Evolutionary conservation across 2,888 invertebrate genomes (phyloP).

Genomic region (Acleris laterana): DNA sequence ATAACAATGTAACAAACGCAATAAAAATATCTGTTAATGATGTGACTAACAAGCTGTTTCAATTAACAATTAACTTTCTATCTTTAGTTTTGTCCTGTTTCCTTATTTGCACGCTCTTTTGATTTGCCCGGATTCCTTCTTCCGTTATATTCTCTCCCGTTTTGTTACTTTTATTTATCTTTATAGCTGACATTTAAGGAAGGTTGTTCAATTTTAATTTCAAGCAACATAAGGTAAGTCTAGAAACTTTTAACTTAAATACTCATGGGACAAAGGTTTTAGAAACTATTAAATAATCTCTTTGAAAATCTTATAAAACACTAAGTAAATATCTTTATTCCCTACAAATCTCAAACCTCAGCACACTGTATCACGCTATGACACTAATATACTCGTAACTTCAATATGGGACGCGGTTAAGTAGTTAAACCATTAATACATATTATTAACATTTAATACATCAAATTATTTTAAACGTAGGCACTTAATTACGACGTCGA

Average conservation of each 20-base stretch:
- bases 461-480: too few relatives aligned
- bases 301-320: too few relatives aligned
- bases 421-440: too few relatives aligned
- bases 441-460: too few relatives aligned
- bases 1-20: background rate
- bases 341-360: too few relatives aligned
- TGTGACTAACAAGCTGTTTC: conserved; percentile 28
- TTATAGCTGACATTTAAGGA: background rate
- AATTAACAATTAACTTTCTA: conserved; percentile 34
- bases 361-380: too few relatives aligned
- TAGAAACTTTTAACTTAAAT: background rate
- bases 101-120: conserved; percentile 56
- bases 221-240: background rate
- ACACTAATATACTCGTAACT: too few relatives aligned
- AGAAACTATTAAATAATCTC: too few relatives aligned
- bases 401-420: too few relatives aligned
- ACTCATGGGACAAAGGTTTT: background rate
- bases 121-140: conserved; percentile 61
- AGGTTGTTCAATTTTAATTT: background rate
- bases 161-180: conserved; percentile 25
- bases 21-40: conserved; percentile 18
- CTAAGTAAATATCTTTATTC: too few relatives aligned
- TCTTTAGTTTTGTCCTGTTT: conserved; percentile 45
- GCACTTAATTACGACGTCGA: too few relatives aligned
- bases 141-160: conserved; percentile 27